These are phyloP conservation scores for Sparus aurata DNA, from an alignment of 2,797 vertebrate genomes.

Conservation along the genomic window DNA sequence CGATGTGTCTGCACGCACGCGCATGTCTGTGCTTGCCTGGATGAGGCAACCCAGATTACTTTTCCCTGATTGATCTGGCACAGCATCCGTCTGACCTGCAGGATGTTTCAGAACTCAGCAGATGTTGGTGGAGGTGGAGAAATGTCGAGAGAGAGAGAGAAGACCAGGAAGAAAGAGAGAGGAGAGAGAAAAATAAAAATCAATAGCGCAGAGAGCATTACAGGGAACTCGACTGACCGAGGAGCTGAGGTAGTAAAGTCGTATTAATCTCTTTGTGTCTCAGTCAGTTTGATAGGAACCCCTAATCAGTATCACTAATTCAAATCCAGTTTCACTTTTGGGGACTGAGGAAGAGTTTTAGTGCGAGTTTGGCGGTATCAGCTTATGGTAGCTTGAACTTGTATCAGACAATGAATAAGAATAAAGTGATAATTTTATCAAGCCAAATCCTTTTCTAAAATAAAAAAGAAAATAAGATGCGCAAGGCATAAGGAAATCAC, in stretches of 20 bases:
- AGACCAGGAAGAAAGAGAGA: constrained; percentile 64
- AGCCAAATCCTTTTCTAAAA: not conserved
- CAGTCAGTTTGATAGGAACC: constrained; percentile 69
- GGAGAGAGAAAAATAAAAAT: constrained; percentile 83
- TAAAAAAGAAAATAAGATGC: constrained; percentile 5
- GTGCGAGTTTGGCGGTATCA: constrained; percentile 11
- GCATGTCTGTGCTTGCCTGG: constrained; percentile 55
- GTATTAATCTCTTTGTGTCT: constrained; percentile 77
- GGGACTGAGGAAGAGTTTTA: constrained; percentile 14
- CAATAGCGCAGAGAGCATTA: constrained; percentile 77
- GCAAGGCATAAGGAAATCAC: constrained; percentile 40
- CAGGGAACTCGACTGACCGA: constrained; percentile 76
- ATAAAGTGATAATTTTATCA: not conserved
- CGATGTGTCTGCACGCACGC: constrained; percentile 21
- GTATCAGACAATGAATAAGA: constrained; percentile 10
- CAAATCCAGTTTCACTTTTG: constrained; percentile 35
- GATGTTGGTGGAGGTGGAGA: constrained; percentile 73
- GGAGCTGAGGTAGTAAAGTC: constrained; percentile 81
- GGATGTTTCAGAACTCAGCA: constrained; percentile 78
- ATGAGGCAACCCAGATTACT: constrained; percentile 84
- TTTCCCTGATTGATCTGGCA: constrained; percentile 85
- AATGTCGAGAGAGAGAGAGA: constrained; percentile 45
- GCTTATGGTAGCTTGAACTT: constrained; percentile 1
- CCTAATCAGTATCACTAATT: constrained; percentile 42
- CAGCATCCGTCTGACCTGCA: constrained; percentile 85